Conservation (phyloP, 2,113 vertebrate genomes). For the Procavia capensis region DNA sequence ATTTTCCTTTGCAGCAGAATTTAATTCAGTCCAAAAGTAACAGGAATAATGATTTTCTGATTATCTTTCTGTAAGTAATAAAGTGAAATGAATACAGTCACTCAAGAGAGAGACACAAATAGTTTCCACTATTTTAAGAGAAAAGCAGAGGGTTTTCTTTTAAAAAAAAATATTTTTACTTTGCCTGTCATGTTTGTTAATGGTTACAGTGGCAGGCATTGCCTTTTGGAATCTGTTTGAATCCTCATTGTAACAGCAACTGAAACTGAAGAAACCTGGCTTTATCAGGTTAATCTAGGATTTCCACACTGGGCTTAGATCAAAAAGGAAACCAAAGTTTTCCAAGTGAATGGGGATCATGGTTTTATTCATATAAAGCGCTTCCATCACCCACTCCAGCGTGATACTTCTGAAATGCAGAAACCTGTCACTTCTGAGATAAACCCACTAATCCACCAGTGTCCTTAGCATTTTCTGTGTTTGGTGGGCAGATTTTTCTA, state of each 20-base stretch:
- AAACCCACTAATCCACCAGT: slow-evolving; percentile 87
- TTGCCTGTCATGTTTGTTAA: slow-evolving; percentile 32
- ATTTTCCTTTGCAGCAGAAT: slow-evolving; percentile 83
- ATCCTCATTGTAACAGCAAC: slow-evolving; percentile 56
- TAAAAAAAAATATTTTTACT: background rate
- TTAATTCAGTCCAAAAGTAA: slow-evolving; percentile 89
- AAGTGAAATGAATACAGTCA: slow-evolving; percentile 90
- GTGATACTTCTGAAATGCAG: slow-evolving; percentile 84
- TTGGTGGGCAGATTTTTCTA: slow-evolving; percentile 82
- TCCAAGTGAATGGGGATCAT: slow-evolving; percentile 73
- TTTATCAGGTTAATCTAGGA: slow-evolving; percentile 80
- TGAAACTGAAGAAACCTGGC: slow-evolving; percentile 71
- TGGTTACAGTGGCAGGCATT: background rate
- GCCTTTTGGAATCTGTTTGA: slow-evolving; percentile 57
- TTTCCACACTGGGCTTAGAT: slow-evolving; percentile 80
- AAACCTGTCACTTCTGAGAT: slow-evolving; percentile 87
- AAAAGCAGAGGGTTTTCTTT: background rate
- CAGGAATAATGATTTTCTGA: slow-evolving; percentile 92
- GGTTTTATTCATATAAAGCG: slow-evolving; percentile 81
- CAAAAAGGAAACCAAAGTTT: slow-evolving; percentile 78
- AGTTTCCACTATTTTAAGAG: slow-evolving; percentile 67
- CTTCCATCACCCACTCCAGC: slow-evolving; percentile 80
- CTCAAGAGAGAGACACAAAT: slow-evolving; percentile 82
- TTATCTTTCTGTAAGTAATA: slow-evolving; percentile 93
- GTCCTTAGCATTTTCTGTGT: slow-evolving; percentile 81